phyloP scores from a whole-genome alignment of 2,888 invertebrate species.

The Caradrina clavipalpis region DNA sequence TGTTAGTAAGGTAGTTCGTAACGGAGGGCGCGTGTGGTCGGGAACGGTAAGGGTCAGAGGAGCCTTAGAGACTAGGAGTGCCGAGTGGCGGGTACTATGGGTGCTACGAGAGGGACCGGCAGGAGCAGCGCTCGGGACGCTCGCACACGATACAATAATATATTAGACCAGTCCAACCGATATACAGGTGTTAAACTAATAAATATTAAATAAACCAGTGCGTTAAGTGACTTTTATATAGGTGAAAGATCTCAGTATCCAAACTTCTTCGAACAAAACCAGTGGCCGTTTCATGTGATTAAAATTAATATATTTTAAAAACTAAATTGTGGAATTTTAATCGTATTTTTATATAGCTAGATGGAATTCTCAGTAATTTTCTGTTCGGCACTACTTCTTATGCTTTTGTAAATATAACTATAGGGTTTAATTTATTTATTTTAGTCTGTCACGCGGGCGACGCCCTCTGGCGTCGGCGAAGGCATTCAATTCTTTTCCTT shows the following conservation, averaged over 20 bases:
- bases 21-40: conserved; percentile 70
- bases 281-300: conserved; percentile 89
- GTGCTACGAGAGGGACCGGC: conserved; percentile 84
- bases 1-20: conserved; percentile 39
- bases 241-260: conserved; percentile 88
- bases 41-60: conserved; percentile 75
- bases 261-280: conserved; percentile 86
- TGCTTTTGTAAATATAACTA: conserved; percentile 89
- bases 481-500: conserved; percentile 77
- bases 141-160: conserved; percentile 62
- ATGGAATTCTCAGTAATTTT: conserved; percentile 84
- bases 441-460: conserved; percentile 72
- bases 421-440: conserved; percentile 90
- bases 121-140: conserved; percentile 57
- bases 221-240: conserved; percentile 73
- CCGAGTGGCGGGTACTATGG: conserved; percentile 72
- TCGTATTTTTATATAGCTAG: conserved; percentile 88
- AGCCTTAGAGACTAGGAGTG: conserved; percentile 69
- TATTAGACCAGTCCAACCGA: conserved; percentile 69
- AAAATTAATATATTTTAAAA: conserved; percentile 72
- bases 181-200: conserved; percentile 69
- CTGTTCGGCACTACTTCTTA: conserved; percentile 85
- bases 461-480: conserved; percentile 61
- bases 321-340: conserved; percentile 78
- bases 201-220: conserved; percentile 75